Conservation (phyloP, 2,113 vertebrate species). For the Malaclemys terrapin region DNA sequence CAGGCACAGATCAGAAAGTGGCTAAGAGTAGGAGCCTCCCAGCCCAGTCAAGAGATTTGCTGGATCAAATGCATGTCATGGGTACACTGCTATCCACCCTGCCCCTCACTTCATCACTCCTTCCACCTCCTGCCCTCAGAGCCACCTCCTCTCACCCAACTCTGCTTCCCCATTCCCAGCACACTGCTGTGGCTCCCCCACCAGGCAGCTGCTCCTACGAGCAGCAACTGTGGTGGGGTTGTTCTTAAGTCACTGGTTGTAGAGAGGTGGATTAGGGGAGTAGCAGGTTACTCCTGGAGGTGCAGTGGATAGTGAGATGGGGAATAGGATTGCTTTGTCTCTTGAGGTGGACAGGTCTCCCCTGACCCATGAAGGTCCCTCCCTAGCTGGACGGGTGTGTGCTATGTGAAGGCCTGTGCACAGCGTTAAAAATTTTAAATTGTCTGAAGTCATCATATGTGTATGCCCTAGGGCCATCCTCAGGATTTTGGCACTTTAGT, state of each 20-base stretch:
- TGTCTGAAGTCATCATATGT: neutral
- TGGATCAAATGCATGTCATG: neutral
- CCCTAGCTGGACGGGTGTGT: rapidly evolving
- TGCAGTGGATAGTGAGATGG: no score
- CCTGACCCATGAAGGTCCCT: rapidly evolving
- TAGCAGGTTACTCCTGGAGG: no score
- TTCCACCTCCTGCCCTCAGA: neutral
- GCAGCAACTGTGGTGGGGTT: neutral
- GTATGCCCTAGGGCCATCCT: rapidly evolving
- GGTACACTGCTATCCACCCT: neutral
- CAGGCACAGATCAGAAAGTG: neutral
- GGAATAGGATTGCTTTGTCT: no score
- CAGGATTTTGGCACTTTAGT: neutral
- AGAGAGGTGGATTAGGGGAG: neutral
- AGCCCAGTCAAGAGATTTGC: neutral
- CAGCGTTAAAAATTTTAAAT: neutral
- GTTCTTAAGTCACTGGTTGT: rapidly evolving
- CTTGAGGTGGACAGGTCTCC: neutral
- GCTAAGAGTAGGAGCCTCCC: neutral
- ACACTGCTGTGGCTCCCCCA: no score
- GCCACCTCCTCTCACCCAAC: neutral
- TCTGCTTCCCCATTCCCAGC: neutral
- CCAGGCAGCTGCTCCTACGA: neutral
- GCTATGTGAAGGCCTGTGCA: rapidly evolving
- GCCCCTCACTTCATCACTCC: neutral